Evolutionary conservation across 2,113 vertebrate species (phyloP).

Genomic region (Vidua macroura): DNA sequence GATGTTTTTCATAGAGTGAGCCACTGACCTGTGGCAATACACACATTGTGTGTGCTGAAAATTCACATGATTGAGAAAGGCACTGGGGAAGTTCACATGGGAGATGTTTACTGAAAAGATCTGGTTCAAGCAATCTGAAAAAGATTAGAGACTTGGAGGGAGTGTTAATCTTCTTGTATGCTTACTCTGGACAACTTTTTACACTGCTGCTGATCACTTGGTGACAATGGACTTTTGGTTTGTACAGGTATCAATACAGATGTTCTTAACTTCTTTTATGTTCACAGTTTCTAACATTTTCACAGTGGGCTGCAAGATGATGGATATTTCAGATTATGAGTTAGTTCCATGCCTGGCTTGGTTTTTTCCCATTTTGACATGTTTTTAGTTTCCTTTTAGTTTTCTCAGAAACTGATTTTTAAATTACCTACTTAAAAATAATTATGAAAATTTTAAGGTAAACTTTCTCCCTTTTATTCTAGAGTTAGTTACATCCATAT

Average conservation of each 20-base stretch:
- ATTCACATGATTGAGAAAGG: neutral
- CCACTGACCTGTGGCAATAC: neutral
- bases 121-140: neutral
- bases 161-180: neutral
- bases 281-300: neutral
- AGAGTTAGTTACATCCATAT: neutral
- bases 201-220: neutral
- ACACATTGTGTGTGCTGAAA: fast-evolving
- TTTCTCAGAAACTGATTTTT: neutral
- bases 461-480: neutral
- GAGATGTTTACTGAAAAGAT: neutral
- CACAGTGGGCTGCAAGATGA: neutral
- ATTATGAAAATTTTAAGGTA: neutral
- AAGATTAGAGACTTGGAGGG: neutral
- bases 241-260: neutral
- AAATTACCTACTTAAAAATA: neutral
- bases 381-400: neutral
- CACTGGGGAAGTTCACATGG: neutral
- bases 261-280: neutral
- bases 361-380: neutral
- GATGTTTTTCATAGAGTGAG: neutral
- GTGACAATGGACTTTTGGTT: neutral
- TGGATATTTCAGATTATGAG: neutral
- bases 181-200: neutral
- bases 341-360: neutral